Conservation (phyloP, 1,140 invertebrate genomes). For the Ceratosolen fusciceps region DNA sequence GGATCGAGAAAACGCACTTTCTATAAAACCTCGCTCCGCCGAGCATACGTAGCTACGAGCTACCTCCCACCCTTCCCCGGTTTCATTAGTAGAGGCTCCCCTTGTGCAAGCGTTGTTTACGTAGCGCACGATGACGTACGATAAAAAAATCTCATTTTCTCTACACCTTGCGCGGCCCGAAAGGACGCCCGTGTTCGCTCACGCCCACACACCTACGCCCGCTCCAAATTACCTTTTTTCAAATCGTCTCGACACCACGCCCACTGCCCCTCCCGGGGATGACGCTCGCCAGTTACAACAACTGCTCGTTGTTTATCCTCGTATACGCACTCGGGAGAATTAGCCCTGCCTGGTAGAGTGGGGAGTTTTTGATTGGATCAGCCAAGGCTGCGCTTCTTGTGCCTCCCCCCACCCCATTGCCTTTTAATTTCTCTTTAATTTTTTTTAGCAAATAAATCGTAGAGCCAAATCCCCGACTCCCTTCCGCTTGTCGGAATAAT, state of each 20-base stretch:
- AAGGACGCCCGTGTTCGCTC: slow-evolving; percentile 13
- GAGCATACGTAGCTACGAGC: neutral
- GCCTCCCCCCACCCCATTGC: no score
- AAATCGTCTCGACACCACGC: slow-evolving; percentile 57
- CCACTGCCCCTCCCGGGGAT: slow-evolving; percentile 37
- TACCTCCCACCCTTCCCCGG: neutral
- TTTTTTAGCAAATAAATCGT: no score
- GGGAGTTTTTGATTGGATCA: neutral
- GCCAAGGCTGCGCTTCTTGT: neutral
- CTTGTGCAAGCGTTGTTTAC: neutral
- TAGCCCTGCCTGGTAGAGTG: no score
- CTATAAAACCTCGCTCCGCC: neutral
- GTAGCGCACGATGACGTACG: slow-evolving; percentile 54
- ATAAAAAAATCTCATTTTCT: slow-evolving; percentile 67
- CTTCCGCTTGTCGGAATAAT: no score
- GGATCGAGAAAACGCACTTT: neutral
- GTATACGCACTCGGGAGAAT: no score
- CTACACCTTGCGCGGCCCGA: slow-evolving; percentile 58
- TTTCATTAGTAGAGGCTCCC: neutral
- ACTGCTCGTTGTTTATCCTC: no score
- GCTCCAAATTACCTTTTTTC: slow-evolving; percentile 61
- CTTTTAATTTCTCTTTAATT: no score
- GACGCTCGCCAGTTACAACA: no score
- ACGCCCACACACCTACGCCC: slow-evolving; percentile 49
- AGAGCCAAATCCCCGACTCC: no score